Evolutionary conservation across 1,140 invertebrate genomes (phyloP).

Genomic region (Galendromus occidentalis): DNA sequence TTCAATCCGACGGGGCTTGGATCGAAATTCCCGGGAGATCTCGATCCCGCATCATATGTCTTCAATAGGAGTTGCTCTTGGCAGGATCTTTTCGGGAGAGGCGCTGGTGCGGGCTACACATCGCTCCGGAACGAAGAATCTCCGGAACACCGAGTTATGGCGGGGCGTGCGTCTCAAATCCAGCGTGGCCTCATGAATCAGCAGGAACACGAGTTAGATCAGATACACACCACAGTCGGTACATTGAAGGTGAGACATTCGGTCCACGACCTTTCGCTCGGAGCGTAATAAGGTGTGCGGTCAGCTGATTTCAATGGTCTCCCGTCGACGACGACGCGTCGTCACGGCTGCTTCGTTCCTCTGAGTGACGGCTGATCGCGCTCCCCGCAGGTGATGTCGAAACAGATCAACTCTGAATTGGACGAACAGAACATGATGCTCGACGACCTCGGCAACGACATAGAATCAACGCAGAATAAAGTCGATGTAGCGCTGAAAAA

Average conservation of each 20-base stretch:
- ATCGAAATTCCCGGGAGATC: too few species aligned
- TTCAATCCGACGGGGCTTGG: too few species aligned
- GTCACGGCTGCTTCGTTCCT: too few species aligned
- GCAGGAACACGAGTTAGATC: slow-evolving; percentile 2
- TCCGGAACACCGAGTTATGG: not conserved
- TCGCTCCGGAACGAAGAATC: not conserved
- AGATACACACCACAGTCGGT: not conserved
- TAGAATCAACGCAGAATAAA: not conserved
- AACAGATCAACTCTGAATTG: not conserved
- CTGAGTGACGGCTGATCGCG: too few species aligned
- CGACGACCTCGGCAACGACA: slow-evolving; percentile 8
- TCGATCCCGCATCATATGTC: too few species aligned
- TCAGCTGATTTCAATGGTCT: too few species aligned
- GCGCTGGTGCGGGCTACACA: not conserved
- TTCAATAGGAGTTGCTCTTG: not conserved
- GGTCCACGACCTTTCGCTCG: too few species aligned
- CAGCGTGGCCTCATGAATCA: not conserved
- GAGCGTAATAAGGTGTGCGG: too few species aligned
- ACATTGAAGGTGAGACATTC: not conserved
- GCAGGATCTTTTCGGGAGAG: not conserved
- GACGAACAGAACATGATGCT: slow-evolving; percentile 3
- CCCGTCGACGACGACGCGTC: too few species aligned
- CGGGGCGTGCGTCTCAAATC: not conserved
- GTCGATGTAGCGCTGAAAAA: slow-evolving; percentile 3
- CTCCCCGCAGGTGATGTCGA: not conserved